Base-by-base conservation (phyloP, 2,888 invertebrate species). In the Drosophila seclusa region DNA sequence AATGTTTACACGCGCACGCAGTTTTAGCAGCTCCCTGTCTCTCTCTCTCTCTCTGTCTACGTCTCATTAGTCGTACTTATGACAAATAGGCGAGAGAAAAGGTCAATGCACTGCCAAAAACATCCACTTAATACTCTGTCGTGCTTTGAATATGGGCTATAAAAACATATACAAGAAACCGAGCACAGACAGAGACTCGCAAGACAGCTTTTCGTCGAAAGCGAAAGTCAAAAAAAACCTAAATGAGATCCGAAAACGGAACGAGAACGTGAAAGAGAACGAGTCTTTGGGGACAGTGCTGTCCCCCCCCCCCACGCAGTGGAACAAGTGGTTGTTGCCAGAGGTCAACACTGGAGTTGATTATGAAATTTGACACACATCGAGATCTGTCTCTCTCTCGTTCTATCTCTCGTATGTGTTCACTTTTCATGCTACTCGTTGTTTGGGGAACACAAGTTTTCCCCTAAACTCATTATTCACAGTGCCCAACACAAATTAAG, bases 1-100 rank as follows among this genome's bases (percentile, higher is more conserved):
- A 80, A 84, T 74, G 75, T 86, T 73, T 80, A 86, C 89, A 90
- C 87, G 80, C 71, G 73, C 68, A 63, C 70, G 66, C 83, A 63
- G 50, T 52, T 40, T 21, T 50, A 36, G 6, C 29, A 31, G 11
- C 2, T 29, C n/a, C 0, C 10, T 32, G 13, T 18, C 24, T 21
- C 52, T n/a, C 4, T 29, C 29, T 29, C 29, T 27, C 27, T 38
- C 4, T 10, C 8, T 8, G 1, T 8, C 10, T 4, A 6, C 38
- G 32, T 29, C 48, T 71, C 53, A 76, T 76, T 77, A 68, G 58
- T 38, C 5, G 34, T 27, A n/a, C 40, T 16, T 32, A 67, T 48
- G 38, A 36, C 68, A 60, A 63, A 36, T 54, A 53, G 42, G 32
- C 13, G 11, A 60, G 16, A 10, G 10, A 13, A 36, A 49, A 64